Evolutionary conservation across 2,888 invertebrate genomes (phyloP), one percentile per base, ranked within the genome.

Genomic region (Lasioglossum pauxillum): DNA sequence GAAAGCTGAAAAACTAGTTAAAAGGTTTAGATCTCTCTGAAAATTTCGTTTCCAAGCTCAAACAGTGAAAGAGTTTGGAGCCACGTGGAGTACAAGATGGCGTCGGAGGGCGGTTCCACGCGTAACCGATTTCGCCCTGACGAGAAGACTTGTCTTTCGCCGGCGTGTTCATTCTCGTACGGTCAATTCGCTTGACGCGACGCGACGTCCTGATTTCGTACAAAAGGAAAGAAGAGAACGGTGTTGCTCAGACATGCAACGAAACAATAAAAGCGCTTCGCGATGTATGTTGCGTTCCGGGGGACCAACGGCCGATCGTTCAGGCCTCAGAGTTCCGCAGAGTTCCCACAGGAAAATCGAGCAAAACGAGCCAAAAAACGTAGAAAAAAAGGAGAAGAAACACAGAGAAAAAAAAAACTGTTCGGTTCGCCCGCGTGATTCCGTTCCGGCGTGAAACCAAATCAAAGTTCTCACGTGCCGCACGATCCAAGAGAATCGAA

Each of bases 401-500:
- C n/a, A n/a, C 12, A 57, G 27, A 41, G 41, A 41, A 41, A 12
- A 44, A 57, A 12, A n/a, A 57, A 60, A 60, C 27, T 14, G 75
- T 75, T 84, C 72, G 57, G 49, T 78, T 82, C 19, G 53, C 72
- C 46, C 80, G 74, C 80, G 82, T 72, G 75, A 80, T 75, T 57
- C 78, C 57, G 81, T 46, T 71, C 57, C 75, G 76, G n/a, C 73
- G 83, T 60, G 77, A 78, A 67, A 8, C 35, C 31, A 73, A 35
- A 78, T 57, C 53, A 27, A 77, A 35, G 75, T 41, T 27, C 31
- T 46, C n/a, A 31, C 35, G n/a, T 38, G 67, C 44, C 46, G 44
- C 69, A 46, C 77, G 76, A 88, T 79, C 72, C 73, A 53, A 83
- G 90, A 90, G 87, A 90, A 82, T 85, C 78, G 80, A 90, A 90